Evolutionary conservation across 2,113 vertebrate genomes (phyloP), one percentile per base, ranked within the genome.

Genomic region (Microtus richardsoni): DNA sequence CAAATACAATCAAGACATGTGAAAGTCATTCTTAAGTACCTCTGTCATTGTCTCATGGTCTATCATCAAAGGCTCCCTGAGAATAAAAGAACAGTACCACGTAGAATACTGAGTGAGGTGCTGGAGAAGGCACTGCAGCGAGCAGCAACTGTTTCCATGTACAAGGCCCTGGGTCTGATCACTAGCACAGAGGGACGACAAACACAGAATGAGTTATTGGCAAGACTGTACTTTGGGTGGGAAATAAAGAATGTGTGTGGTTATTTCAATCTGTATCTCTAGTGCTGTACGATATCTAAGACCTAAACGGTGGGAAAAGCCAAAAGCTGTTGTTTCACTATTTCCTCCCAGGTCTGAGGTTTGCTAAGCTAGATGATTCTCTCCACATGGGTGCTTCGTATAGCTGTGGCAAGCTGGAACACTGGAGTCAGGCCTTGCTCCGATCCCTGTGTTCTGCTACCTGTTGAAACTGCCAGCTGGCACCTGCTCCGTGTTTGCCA

Each of bases 21-120:
- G 52, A 62, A 91, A 92, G 77, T 0, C 7, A 82, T 87, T 49
- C 64, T 54, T 92, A 62, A 75, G 33, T 92, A 62, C 82, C 36
- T 62, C 33, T 91, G 1, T 68, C 78, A 83, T 94, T 89, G 78
- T 9, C n/a, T 66, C 26, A 54, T 41, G 52, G 26, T 66, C 7
- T 84, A 24, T 33, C 70, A 52, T 33, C 52, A 54, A 86, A 89
- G 2, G 0, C 1, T 75, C 54, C 6, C 3, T 24, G n/a, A 71
- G 36, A 28, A 52, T 89, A 83, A 9, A 13, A 79, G 11, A 80
- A 41, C 39, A 54, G 47, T 14, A 19, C 3, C 26, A 1, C 36
- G 16, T 36, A 58, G 47, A 93, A 82, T 64, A 83, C 10, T 36
- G 73, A 94, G 87, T 64, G 1, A 60, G 13, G 13, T 52, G 10